Conservation (phyloP, 2,113 vertebrate genomes). For the Seriola aureovittata region DNA sequence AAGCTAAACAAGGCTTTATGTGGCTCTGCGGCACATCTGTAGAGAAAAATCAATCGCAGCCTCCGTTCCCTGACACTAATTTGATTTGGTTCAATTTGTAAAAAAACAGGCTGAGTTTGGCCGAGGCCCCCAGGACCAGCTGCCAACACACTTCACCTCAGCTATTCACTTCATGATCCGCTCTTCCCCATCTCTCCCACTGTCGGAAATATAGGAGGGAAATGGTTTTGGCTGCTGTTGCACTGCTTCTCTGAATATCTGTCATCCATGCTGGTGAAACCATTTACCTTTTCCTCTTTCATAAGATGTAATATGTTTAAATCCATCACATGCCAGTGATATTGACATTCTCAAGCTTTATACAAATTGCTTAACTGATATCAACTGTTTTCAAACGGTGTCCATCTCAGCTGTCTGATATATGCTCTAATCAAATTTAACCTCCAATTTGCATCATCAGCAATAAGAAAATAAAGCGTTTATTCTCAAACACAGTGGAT, state of each 20-base stretch:
- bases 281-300: background rate
- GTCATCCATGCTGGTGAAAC: background rate
- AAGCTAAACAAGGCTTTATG: slow-evolving; percentile 72
- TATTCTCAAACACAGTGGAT: no score
- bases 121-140: slow-evolving; percentile 55
- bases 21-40: slow-evolving; percentile 63
- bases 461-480: no score
- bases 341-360: no score
- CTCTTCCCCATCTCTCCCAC: slow-evolving; percentile 19
- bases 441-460: no score
- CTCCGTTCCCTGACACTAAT: slow-evolving; percentile 75
- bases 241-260: background rate
- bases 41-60: slow-evolving; percentile 77
- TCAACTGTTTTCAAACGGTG: no score
- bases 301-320: background rate
- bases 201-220: background rate
- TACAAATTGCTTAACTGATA: no score
- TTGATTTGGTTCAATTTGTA: slow-evolving; percentile 82
- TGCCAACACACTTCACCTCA: slow-evolving; percentile 68
- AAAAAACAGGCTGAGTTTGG: slow-evolving; percentile 67
- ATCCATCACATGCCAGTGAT: no score
- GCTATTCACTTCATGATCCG: slow-evolving; percentile 23
- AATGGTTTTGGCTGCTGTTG: background rate
- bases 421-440: no score
- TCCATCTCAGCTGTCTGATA: no score